Percentiles rank a stretch among this genome's conserved stretches.
Evolutionary conservation across 2,113 vertebrate genomes (phyloP).

Genomic region (Saccopteryx leptura): DNA sequence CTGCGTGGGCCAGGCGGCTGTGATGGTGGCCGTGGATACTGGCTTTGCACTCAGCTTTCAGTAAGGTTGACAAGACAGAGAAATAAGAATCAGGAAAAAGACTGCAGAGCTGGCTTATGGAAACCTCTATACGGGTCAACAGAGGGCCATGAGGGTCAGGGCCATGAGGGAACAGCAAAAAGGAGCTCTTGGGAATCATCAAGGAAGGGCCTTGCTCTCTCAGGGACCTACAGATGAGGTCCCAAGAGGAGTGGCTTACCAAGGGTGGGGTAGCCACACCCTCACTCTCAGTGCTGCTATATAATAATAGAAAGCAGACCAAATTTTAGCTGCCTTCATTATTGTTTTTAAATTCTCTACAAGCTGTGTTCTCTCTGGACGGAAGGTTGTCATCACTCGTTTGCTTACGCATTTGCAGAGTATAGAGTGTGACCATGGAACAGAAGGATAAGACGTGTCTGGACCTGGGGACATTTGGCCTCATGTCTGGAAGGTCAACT

Average conservation of each 20-base stretch:
- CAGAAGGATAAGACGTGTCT: neutral
- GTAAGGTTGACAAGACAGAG: neutral
- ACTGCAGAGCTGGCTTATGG: neutral
- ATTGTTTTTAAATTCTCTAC: neutral
- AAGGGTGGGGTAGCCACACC: neutral
- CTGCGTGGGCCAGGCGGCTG: too few species aligned
- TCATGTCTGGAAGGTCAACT: neutral
- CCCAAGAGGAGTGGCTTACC: neutral
- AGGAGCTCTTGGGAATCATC: neutral
- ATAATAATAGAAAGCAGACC: neutral
- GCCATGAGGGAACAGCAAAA: neutral
- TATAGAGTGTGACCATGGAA: neutral
- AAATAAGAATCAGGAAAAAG: neutral
- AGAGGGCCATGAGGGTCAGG: neutral
- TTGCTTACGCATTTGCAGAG: neutral
- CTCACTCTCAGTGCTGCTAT: neutral
- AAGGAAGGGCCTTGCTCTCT: neutral
- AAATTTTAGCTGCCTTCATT: constrained; percentile 3
- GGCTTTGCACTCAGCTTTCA: neutral
- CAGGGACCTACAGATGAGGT: neutral
- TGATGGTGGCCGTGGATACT: too few species aligned
- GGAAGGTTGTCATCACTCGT: neutral
- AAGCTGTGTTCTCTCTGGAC: accelerated
- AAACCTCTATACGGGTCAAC: neutral
- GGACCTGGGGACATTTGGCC: neutral